phyloP scores from a whole-genome alignment of 2,113 vertebrate species.

The Upupa epops region DNA sequence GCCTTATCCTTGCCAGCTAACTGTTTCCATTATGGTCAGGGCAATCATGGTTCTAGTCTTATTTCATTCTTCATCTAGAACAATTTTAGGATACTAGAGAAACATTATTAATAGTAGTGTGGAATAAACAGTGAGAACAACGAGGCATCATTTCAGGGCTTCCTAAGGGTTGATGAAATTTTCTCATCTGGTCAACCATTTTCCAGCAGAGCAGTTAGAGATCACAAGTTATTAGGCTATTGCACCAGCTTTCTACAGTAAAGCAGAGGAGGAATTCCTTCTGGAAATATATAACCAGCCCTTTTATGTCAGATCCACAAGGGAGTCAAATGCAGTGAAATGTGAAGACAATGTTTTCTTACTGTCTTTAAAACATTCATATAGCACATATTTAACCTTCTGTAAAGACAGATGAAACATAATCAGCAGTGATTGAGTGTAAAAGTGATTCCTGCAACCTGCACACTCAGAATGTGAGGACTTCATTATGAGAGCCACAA shows the following conservation, averaged over 20 bases:
- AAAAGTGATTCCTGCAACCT: not conserved
- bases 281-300: not conserved
- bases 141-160: not conserved
- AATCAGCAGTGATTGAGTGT: not conserved
- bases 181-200: not conserved
- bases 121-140: not conserved
- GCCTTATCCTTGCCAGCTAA: not conserved
- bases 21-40: not conserved
- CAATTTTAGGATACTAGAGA: not conserved
- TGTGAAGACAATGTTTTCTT: not conserved
- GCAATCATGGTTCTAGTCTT: not conserved
- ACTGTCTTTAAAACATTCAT: not conserved
- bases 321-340: not conserved
- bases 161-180: not conserved
- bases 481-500: not conserved
- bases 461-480: not conserved
- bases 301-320: not conserved
- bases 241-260: not conserved
- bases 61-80: not conserved
- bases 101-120: not conserved
- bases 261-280: not conserved
- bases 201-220: not conserved
- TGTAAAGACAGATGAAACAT: not conserved
- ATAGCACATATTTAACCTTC: not conserved
- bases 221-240: not conserved